Evolutionary conservation across 2,888 invertebrate genomes (phyloP), one percentile per base, ranked within the genome.

Genomic region (Drosophila hawaiiensis): DNA sequence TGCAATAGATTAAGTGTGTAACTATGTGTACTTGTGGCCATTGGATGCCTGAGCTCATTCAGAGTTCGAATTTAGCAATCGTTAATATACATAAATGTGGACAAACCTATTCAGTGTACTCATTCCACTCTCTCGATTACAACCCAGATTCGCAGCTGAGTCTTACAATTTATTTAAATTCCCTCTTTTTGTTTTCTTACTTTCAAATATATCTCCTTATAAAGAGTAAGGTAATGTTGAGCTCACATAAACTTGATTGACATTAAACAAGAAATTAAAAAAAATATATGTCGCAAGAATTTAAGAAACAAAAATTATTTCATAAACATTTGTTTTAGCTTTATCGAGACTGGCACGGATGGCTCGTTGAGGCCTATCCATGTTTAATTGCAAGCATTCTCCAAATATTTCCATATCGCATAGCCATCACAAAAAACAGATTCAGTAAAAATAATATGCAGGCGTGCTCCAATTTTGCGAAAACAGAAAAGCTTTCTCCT

Each of bases 41-140:
- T 66, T 37, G 41, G 53, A 67, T 67, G 43, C 53, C 67, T 53
- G 53, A 47, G 31, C 37, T 54, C 60, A 25, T 35, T 29, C 22
- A 25, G 67, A 67, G 35, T 7, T 67, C 29, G 9, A 52, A 19
- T 54, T 67, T 35, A 37, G 47, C 29, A 61, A 64, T 64, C 43
- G 62, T 49, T 47, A 33, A 64, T 29, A 29, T 29, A 29, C 29
- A 28, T 16, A 25, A 25, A 59, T 64, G 60, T 43, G 33, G 28
- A 28, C 61, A 60, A 60, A 28, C 58, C 63, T 29, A 19, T 35
- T 29, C 22, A 14, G 16, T 39, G 22, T 33, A 22, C 29, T 41
- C 60, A 33, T 41, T 59, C 33, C 55, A 47, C 47, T 16, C 25
- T 16, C 25, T 9, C 25, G 47, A 47, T 47, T 47, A 47, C 47